Evolutionary conservation across 1,140 invertebrate genomes (phyloP).

Genomic region (Hylyphantes graminicola): DNA sequence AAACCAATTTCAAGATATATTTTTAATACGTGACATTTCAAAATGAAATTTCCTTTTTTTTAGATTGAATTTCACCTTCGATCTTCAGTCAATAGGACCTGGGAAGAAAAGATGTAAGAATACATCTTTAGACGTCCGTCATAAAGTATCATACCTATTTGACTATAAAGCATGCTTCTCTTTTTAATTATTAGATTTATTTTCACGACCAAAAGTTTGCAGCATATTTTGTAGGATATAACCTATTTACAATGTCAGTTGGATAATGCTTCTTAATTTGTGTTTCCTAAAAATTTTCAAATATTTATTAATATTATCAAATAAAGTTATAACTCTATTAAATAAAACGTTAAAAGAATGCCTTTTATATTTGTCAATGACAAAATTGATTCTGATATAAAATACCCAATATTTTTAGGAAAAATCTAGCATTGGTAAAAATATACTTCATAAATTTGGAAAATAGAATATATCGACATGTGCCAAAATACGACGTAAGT

Average conservation of each 20-base stretch:
- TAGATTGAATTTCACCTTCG: slow-evolving; percentile 19
- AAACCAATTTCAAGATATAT: background rate
- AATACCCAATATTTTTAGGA: background rate
- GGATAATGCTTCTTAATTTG: background rate
- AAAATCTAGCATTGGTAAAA: slow-evolving; percentile 19
- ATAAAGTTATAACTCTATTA: background rate
- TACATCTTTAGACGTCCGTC: background rate
- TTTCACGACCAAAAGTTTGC: background rate
- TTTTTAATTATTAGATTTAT: background rate
- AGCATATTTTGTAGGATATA: background rate
- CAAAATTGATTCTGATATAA: background rate
- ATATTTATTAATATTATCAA: slow-evolving; percentile 1
- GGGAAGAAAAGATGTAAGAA: slow-evolving; percentile 41
- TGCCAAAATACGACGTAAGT: slow-evolving; percentile 50
- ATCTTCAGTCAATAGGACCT: slow-evolving; percentile 14
- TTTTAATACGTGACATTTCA: background rate
- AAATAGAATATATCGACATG: slow-evolving; percentile 31
- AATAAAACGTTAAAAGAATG: background rate
- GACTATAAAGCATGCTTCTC: background rate
- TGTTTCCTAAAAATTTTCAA: background rate
- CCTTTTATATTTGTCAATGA: background rate
- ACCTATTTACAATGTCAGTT: background rate
- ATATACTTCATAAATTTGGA: slow-evolving; percentile 37
- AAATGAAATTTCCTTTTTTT: slow-evolving; percentile 2
- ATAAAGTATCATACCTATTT: background rate